phyloP scores from a whole-genome alignment of 1,140 invertebrate genomes.

The Trichonephila inaurata region DNA sequence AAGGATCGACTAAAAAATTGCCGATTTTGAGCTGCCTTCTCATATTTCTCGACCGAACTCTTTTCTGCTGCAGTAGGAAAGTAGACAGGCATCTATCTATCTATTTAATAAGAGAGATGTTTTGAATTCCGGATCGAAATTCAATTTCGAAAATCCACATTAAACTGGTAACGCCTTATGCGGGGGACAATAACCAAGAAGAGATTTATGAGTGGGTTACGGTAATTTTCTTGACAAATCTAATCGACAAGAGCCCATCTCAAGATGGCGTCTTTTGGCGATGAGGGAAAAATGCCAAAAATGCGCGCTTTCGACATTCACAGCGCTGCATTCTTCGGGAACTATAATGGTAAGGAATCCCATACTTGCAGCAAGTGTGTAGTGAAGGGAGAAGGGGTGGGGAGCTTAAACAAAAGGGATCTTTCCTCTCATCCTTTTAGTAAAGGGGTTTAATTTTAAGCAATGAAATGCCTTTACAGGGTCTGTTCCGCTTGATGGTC shows the following conservation, averaged over 20 bases:
- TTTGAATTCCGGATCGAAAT: constrained; percentile 64
- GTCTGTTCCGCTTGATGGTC: constrained; percentile 22
- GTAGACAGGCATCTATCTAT: background rate
- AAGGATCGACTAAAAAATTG: constrained; percentile 25
- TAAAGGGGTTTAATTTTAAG: constrained; percentile 57
- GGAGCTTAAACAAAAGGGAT: constrained; percentile 24
- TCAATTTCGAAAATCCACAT: constrained; percentile 53
- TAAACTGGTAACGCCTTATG: background rate
- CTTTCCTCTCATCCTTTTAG: constrained; percentile 6
- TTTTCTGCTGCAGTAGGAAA: too few relatives aligned
- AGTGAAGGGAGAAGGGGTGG: background rate
- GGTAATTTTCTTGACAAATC: constrained; percentile 62
- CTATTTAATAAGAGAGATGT: constrained; percentile 55
- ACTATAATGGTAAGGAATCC: constrained; percentile 36
- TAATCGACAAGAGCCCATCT: constrained; percentile 49
- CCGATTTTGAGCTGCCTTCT: background rate
- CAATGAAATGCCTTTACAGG: constrained; percentile 33
- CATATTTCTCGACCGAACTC: constrained; percentile 21
- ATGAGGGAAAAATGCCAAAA: constrained; percentile 58
- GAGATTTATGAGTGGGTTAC: constrained; percentile 41
- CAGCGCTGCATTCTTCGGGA: constrained; percentile 38
- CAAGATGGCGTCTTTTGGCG: constrained; percentile 38
- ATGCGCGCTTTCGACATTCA: constrained; percentile 23
- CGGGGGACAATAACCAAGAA: constrained; percentile 34
- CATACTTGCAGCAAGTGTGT: background rate